Conservation (phyloP, 2,113 vertebrate species). For the Alethe diademata region DNA sequence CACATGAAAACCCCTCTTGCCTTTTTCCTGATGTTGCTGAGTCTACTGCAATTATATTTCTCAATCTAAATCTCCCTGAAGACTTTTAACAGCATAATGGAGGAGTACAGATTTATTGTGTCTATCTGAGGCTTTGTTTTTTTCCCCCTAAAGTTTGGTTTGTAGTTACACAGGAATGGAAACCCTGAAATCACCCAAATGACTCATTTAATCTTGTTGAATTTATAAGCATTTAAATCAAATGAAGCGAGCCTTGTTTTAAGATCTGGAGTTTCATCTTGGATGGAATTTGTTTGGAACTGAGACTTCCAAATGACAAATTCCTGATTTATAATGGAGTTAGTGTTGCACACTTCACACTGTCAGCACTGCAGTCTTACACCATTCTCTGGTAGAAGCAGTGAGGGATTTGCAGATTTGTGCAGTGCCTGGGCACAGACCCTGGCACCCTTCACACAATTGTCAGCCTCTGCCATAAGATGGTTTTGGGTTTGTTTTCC, state of each 20-base stretch:
- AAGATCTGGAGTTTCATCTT: background rate
- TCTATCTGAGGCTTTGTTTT: background rate
- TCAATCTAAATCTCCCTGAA: background rate
- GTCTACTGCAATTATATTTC: background rate
- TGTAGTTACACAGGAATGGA: background rate
- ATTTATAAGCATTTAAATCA: slow-evolving; percentile 20
- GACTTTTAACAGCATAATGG: background rate
- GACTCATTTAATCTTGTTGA: background rate
- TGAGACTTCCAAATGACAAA: background rate
- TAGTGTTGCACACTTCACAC: background rate
- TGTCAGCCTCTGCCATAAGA: background rate
- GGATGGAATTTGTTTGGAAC: background rate
- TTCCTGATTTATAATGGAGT: background rate
- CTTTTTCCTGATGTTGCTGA: background rate
- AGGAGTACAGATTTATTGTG: background rate
- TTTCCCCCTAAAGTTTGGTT: background rate
- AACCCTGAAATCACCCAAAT: background rate
- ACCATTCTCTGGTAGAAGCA: background rate
- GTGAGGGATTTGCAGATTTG: background rate
- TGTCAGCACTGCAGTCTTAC: background rate
- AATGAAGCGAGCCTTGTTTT: background rate
- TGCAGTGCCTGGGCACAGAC: background rate
- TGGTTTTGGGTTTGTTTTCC: background rate
- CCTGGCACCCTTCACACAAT: background rate
- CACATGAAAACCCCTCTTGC: background rate